These are phyloP conservation scores for Caenorhabditis sp. DNA, from an alignment of 2,888 invertebrate genomes.

Conservation along the genomic window DNA sequence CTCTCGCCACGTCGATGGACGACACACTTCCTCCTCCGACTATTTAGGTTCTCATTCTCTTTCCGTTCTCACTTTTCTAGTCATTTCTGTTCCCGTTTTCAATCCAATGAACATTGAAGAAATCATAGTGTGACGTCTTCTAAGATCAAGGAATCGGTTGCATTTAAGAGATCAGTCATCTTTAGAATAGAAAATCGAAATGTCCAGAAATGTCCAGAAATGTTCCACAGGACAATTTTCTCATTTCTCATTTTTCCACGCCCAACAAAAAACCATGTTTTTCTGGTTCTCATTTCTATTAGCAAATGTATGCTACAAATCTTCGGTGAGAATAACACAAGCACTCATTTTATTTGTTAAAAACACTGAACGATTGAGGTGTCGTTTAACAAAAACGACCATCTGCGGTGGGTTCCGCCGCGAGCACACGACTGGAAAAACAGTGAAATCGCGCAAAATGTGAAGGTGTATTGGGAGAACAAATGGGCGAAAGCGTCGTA, in stretches of 20 bases:
- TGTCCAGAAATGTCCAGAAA: background rate
- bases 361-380: background rate
- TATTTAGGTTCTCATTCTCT: constrained; percentile 8
- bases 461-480: constrained; percentile 48
- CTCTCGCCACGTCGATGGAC: constrained; percentile 42
- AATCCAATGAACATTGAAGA: constrained; percentile 12
- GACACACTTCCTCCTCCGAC: constrained; percentile 50
- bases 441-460: constrained; percentile 19
- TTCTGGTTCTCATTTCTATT: constrained; percentile 1
- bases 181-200: background rate
- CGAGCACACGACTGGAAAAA: constrained; percentile 29
- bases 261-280: constrained; percentile 1
- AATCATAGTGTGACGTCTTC: no score
- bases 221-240: background rate
- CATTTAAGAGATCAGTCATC: background rate
- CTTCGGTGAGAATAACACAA: background rate
- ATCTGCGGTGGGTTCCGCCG: constrained; percentile 34
- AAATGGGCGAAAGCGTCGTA: constrained; percentile 51
- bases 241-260: background rate
- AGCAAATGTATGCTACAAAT: constrained; percentile 4
- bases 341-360: background rate
- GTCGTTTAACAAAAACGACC: constrained; percentile 3
- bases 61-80: constrained; percentile 42
- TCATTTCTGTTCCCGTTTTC: constrained; percentile 30
- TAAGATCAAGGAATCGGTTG: no score